phyloP scores from a whole-genome alignment of 2,113 vertebrate genomes.

The human (Homo sapiens) region DNA sequence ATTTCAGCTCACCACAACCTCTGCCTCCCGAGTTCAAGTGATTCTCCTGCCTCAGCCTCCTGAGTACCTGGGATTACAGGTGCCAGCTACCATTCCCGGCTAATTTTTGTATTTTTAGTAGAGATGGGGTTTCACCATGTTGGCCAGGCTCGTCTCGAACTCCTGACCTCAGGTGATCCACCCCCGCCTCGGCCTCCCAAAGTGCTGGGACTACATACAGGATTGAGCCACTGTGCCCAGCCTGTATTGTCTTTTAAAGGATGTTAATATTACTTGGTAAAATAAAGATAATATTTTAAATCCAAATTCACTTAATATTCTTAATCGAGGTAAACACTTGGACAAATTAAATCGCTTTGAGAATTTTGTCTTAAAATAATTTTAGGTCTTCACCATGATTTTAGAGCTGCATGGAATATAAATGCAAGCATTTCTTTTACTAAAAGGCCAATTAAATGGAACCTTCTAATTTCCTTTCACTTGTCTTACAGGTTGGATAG shows the following conservation, averaged over 20 bases:
- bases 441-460: background rate
- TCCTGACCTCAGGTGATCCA: too few species aligned
- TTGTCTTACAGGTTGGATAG: background rate
- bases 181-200: too few species aligned
- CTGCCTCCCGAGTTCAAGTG: too few species aligned
- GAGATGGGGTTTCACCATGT: too few species aligned
- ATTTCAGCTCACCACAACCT: too few species aligned
- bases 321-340: background rate
- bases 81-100: too few species aligned
- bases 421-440: background rate
- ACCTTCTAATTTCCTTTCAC: background rate
- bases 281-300: constrained; percentile 26
- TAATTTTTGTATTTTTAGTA: too few species aligned
- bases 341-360: background rate
- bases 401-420: background rate
- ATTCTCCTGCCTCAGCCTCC: too few species aligned
- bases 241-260: background rate
- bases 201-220: too few species aligned
- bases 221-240: too few species aligned
- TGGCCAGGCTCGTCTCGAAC: too few species aligned
- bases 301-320: background rate
- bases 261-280: background rate
- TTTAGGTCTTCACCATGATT: background rate
- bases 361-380: background rate
- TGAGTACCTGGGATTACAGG: too few species aligned